Percentiles rank a stretch among this genome's conserved stretches.
These are phyloP conservation scores for Drosophila lini DNA, from an alignment of 1,140 invertebrate species.

Conservation along the genomic window DNA sequence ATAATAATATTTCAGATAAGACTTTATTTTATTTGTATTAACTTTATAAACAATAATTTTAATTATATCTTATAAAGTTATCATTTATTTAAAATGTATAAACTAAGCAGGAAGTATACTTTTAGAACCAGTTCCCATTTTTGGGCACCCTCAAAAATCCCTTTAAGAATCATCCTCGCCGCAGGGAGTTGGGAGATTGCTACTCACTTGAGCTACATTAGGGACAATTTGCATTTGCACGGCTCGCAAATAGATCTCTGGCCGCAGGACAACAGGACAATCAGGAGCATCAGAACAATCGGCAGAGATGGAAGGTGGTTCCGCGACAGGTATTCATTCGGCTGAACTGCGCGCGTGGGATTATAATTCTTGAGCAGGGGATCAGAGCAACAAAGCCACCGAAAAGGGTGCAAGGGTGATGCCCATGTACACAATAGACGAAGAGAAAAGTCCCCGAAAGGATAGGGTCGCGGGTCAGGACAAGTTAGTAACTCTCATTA, in stretches of 20 bases:
- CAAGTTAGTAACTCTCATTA: conserved; percentile 84
- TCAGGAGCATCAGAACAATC: conserved; percentile 27
- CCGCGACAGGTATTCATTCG: conserved; percentile 39
- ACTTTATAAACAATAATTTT: too few species aligned
- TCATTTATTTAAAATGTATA: too few species aligned
- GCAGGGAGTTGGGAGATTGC: conserved; percentile 25
- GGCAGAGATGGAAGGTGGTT: conserved; percentile 7
- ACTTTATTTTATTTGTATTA: too few species aligned
- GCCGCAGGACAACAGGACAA: conserved; percentile 35
- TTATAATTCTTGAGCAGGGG: conserved; percentile 77
- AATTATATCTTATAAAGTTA: too few species aligned
- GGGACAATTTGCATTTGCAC: conserved; percentile 71
- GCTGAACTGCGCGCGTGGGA: conserved; percentile 26
- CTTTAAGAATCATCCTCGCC: conserved; percentile 20
- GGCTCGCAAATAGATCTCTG: conserved; percentile 59
- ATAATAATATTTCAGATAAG: too few species aligned
- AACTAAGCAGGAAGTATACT: not conserved
- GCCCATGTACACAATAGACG: conserved; percentile 9
- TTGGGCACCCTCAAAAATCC: conserved; percentile 1
- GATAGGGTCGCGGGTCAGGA: conserved; percentile 37
- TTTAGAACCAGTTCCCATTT: conserved; percentile 3
- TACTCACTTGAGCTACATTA: conserved; percentile 51
- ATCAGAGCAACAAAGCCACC: conserved; percentile 42
- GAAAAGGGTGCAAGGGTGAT: conserved; percentile 32
- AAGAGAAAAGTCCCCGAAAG: conserved; percentile 6